A percentile compares a stretch with the other conserved stretches of the same genome.
phyloP scores from a whole-genome alignment of 2,888 invertebrate species.

The Rugalucina vietnamica region DNA sequence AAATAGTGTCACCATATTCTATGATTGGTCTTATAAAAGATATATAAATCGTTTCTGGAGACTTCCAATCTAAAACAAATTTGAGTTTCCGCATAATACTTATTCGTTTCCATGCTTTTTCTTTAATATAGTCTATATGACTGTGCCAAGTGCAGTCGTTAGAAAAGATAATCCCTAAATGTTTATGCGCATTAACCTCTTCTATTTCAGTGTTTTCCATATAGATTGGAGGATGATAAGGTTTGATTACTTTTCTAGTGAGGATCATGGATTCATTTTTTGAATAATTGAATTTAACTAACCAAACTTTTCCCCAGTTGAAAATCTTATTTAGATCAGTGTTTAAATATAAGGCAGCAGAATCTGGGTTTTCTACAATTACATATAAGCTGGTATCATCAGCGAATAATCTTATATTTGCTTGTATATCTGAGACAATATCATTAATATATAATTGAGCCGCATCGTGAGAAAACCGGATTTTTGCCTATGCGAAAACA shows the following conservation, averaged over 20 bases:
- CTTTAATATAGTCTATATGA: slow-evolving; percentile 5
- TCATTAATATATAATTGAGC: slow-evolving; percentile 16
- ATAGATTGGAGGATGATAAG: neutral
- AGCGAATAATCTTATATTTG: slow-evolving; percentile 24
- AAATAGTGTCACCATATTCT: neutral
- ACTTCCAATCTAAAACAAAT: neutral
- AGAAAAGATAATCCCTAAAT: slow-evolving; percentile 17
- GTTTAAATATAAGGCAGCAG: neutral
- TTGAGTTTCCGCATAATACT: neutral
- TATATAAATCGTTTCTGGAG: neutral
- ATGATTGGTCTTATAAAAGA: neutral
- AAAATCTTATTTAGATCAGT: slow-evolving; percentile 2
- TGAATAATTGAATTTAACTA: slow-evolving; percentile 29
- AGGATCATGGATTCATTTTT: slow-evolving; percentile 22
- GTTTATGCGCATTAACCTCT: slow-evolving; percentile 13
- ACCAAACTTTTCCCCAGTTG: slow-evolving; percentile 15
- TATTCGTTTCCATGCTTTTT: slow-evolving; percentile 18
- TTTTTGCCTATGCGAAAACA: too few relatives aligned
- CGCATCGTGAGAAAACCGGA: too few relatives aligned
- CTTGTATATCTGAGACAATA: slow-evolving; percentile 11
- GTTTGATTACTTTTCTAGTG: neutral
- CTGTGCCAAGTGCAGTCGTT: slow-evolving; percentile 18
- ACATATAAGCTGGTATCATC: slow-evolving; percentile 25
- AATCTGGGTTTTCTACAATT: neutral
- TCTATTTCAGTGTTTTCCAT: neutral